Base-by-base conservation (phyloP, 1,140 invertebrate species). In the Hycleus phaleratus region DNA sequence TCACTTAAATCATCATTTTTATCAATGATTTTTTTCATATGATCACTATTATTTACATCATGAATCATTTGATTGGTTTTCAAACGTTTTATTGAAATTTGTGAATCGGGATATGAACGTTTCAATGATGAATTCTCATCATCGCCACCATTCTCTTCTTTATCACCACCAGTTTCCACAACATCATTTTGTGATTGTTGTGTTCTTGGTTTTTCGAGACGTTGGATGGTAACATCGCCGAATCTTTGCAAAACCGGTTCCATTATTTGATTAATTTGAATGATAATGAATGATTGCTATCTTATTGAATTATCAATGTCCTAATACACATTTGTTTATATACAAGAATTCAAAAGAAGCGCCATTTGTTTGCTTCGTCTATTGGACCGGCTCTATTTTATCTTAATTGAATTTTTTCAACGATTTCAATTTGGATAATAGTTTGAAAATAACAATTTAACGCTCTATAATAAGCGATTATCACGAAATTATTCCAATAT, bases 141-240 rank as follows among this genome's bases (percentile, higher is more conserved):
- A 32, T 54, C 45, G 47, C 63, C 67, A 18, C 47, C 46, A 46
- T 61, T 65, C 25, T 67, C 63, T 39, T 67, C 67, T 25, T 64
- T 63, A 11, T 54, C 43, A 9, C 55, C 49, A 47, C 63, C 67
- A 42, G 6, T 39, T 6, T 6, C 6, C 25, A 44, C 59, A 24
- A 3, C 59, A 26, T 54, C 61, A 7, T 67, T 59, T 58, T 65
- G 56, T 32, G 4, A 7, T 55, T 60, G 63, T 66, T 32, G 62
- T 48, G 53, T 50, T 49, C 67, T 67, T 26, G 65, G 58, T 26
- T 71, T 73, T 48, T 73, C 70, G 26, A 73, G 65, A 26, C 68
- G 62, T 59, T 73, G 70, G 56, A 73, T 71, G 44, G 68, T 71
- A 53, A 71, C 69, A 72, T 73, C 70, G 56, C 70, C 71, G 40